Base-by-base conservation (phyloP, 1,140 invertebrate species). In the Pseudomyrmex gracilis region DNA sequence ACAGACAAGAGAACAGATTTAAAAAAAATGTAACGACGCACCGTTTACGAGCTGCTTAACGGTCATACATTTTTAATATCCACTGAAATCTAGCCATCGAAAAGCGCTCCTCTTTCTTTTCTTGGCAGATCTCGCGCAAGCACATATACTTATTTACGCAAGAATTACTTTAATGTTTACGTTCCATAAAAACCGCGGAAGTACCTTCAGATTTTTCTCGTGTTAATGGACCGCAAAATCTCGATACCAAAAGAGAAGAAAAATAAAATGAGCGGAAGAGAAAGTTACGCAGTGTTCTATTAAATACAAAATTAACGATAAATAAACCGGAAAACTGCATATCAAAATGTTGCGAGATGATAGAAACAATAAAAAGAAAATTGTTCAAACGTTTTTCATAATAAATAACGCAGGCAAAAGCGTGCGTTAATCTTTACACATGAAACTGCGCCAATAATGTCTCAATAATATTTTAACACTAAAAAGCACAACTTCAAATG, bases 131-230 rank as follows among this genome's bases (percentile, higher is more conserved):
- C 20, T 64, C 51, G 17, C 8, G 68, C 22, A 34, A 55, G 57
- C 47, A 34, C n/a, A 55, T 22, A 61, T 73, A 86, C 66, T 90
- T 86, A 88, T 82, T 90, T 77, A 89, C 89, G 89, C 86, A 74
- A 90, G 82, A 61, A 89, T 90, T 84, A 76, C 24, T 89, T 90
- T 90, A 86, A 90, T 73, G 53, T 77, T 89, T 87, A 90, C 85
- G 74, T 77, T n/a, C n/a, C n/a, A n/a, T 22, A 13, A 51, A 55
- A 57, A 77, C 63, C 78, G 60, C 53, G 47, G 47, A 22, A 63
- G 58, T 49, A 49, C 45, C 51, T 55, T 73, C 82, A 24, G 74
- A 82, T 87, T 88, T 73, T 85, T 63, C 13, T 24, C 51, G 58
- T 43, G 84, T 77, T 89, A 86, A 86, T 88, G 61, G 86, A 55